These are phyloP conservation scores for Armadillidium nasatum DNA, from an alignment of 1,140 invertebrate species.

Conservation along the genomic window DNA sequence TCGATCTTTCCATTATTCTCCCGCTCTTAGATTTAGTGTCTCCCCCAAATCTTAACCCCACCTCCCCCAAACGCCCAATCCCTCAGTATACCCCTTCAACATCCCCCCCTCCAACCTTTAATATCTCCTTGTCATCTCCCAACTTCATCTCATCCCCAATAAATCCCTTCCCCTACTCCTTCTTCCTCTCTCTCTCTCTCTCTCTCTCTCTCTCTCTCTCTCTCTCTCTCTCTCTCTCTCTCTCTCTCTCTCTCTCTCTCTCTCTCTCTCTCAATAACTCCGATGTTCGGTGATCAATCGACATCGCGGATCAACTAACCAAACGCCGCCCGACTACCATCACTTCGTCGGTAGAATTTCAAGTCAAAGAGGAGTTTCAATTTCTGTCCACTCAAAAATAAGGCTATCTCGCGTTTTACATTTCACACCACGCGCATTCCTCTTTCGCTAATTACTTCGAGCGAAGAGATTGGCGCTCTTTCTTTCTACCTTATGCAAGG, in stretches of 20 bases:
- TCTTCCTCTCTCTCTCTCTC: conserved; percentile 8
- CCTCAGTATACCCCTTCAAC: background rate
- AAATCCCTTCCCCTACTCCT: background rate
- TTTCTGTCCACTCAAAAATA: no score
- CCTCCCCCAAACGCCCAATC: background rate
- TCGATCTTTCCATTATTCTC: conserved; percentile 8
- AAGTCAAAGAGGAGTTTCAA: no score
- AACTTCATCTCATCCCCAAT: background rate
- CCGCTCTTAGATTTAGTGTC: conserved; percentile 26
- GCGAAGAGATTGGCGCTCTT: no score
- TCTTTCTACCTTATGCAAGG: no score
- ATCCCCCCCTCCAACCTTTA: background rate
- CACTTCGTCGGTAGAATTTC: no score
- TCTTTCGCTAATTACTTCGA: no score
- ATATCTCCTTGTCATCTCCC: background rate
- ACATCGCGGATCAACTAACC: no score
- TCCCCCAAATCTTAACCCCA: no score
- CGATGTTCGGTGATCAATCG: no score
- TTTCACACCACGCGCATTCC: no score
- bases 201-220: conserved; percentile 22
- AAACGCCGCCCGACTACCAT: no score
- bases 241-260: conserved; percentile 39
- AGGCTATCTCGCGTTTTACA: no score
- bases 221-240: conserved; percentile 52
- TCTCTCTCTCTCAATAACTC: conserved; percentile 20